Percentiles rank a stretch among this genome's conserved stretches.
These are phyloP conservation scores for Leucoraja erinaceus DNA, from an alignment of 2,113 vertebrate species.

Conservation along the genomic window DNA sequence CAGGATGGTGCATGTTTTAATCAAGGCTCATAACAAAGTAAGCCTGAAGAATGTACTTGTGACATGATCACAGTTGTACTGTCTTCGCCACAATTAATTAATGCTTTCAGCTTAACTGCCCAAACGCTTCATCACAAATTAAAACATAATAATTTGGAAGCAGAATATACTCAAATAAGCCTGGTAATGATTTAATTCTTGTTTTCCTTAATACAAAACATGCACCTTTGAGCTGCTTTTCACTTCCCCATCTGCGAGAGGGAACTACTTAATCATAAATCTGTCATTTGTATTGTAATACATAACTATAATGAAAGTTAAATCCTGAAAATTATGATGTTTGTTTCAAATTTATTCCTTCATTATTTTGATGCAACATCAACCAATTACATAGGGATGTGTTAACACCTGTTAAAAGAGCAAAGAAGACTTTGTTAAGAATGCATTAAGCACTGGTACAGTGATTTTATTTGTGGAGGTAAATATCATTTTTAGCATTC, in stretches of 20 bases:
- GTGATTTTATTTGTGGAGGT: background rate
- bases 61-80: background rate
- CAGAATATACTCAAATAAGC: background rate
- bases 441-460: background rate
- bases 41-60: background rate
- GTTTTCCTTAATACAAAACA: background rate
- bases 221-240: background rate
- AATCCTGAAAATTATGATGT: background rate
- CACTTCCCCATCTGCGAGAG: background rate
- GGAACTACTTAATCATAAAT: background rate
- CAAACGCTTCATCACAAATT: background rate
- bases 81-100: background rate
- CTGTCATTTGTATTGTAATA: background rate
- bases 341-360: background rate
- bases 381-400: background rate
- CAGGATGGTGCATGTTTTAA: background rate
- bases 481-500: constrained; percentile 12
- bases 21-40: background rate
- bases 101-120: background rate
- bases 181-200: background rate
- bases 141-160: constrained; percentile 1
- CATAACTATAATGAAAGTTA: background rate
- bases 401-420: background rate
- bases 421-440: background rate
- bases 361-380: constrained; percentile 21